Evolutionary conservation across 2,888 invertebrate species (phyloP).

Genomic region (Aradus depressus): DNA sequence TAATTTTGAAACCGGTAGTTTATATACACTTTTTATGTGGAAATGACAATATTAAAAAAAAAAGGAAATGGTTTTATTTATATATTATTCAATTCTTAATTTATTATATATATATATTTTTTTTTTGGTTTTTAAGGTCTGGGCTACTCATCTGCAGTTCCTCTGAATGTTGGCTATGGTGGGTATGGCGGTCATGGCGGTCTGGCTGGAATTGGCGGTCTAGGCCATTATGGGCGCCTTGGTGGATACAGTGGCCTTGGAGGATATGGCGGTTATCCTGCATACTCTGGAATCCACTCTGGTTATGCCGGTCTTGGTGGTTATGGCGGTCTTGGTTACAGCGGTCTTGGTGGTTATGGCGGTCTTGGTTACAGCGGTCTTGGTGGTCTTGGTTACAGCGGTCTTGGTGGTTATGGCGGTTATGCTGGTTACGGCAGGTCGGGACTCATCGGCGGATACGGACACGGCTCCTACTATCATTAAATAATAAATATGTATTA

Average conservation of each 20-base stretch:
- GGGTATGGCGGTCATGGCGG: background rate
- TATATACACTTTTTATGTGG: too few relatives aligned
- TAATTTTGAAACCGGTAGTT: too few relatives aligned
- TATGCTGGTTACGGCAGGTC: slow-evolving; percentile 3
- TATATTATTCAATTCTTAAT: too few relatives aligned
- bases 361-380: background rate
- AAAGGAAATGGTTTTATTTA: too few relatives aligned
- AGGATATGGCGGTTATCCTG: background rate
- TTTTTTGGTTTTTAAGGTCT: too few relatives aligned
- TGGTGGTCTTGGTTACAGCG: background rate
- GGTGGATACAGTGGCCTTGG: slow-evolving; percentile 11
- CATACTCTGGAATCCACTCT: background rate
- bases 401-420: slow-evolving; percentile 11
- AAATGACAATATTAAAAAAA: too few relatives aligned
- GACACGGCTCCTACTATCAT: background rate
- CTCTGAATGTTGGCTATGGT: slow-evolving; percentile 5
- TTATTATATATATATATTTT: too few relatives aligned
- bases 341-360: background rate
- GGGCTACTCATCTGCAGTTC: too few relatives aligned
- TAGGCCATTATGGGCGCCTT: too few relatives aligned
- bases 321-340: slow-evolving; percentile 1
- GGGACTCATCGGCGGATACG: slow-evolving; percentile 2
- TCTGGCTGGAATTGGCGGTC: too few relatives aligned
- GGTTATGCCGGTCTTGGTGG: slow-evolving; percentile 3
- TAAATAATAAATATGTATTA: too few relatives aligned